Base-by-base conservation (phyloP, 2,888 invertebrate genomes). In the Brenthis ino region DNA sequence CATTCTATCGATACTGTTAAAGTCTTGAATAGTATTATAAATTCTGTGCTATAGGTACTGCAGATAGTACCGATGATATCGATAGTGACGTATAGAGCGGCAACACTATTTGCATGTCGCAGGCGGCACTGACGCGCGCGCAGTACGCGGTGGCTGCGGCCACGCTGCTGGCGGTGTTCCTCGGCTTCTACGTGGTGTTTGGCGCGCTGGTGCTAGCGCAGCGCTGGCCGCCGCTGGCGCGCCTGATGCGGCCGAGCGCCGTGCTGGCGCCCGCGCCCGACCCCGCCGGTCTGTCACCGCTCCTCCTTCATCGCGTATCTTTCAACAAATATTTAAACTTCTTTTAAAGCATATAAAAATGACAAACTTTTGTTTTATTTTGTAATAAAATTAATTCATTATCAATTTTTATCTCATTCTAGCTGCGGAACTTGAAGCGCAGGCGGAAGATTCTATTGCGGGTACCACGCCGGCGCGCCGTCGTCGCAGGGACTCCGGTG, bases 141-240 rank as follows among this genome's bases (percentile, higher is more conserved):
- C 84, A 89, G 84, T 92, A 91, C 84, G 76, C 77, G 74, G 69
- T 75, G 75, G 90, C 86, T 65, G 77, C 79, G 69, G 74, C 56
- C 54, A 83, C 72, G 71, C 82, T 86, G 75, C 74, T 85, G 77
- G 82, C 73, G 47, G 50, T 87, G 74, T 87, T 89, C 83, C 74
- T 81, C 71, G 43, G 72, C 57, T 87, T 90, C 84, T 92, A 91
- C 86, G 78, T 77, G 76, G 71, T 71, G 68, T 86, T 86, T 81
- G 85, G 83, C 63, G 82, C 77, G 74, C 80, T 87, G 28, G 85
- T 91, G 81, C 76, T 85, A 78, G 84, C 84, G 74, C 88, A 88
- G 82, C 89, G 89, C 78, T 83, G 82, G 82, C 81, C 85, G 67
- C 76, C 76, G 66, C 85, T 85, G 80, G 78, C 73, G 68, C 69